Base-by-base conservation (phyloP, 2,113 vertebrate species). In the Dasyornis broadbenti region DNA sequence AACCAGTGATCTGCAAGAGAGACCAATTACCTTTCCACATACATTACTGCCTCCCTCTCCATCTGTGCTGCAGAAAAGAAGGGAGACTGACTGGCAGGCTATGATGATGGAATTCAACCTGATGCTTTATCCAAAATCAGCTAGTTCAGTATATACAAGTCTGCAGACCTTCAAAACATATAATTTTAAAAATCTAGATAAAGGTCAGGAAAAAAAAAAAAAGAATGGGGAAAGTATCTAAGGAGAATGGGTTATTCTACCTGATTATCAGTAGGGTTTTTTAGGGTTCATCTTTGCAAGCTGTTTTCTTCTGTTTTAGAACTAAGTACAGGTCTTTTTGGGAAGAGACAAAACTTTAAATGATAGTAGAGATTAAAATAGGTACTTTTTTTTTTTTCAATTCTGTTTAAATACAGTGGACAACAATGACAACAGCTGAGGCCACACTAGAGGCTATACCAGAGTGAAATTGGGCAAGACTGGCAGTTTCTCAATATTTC, bases 1-100 rank as follows among this genome's bases (percentile, higher is more conserved):
- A 94, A 93, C 31, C 79, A 95, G 78, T 86, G 92, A 96, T 90
- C 77, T 93, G 92, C 64, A 95, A 92, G 79, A 94, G 60, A 56
- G 14, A 61, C 17, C 82, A 92, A 59, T 65, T 90, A 88, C 47
- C 30, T 70, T 80, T 73, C 64, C 4, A 1, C 52, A 73, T 26
- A 44, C 93, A 63, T 90, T 65, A 92, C 13, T 71, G 47, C 40
- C 24, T 61, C 45, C 33, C 17, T 90, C 73, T 92, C 56, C 23
- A 40, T 50, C 50, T 1, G 0, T 44, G 42, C 71, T 66, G 60
- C 60, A 83, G 24, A 91, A 92, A 79, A 50, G 13, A 18, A 94
- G 15, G 31, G 50, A 94, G 31, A 79, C 35, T 8, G 39, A 69
- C 49, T 4, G 15, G 35, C 35, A 69, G 19, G 54, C 2, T 79